These are phyloP conservation scores for Callionymus lyra DNA, from an alignment of 2,113 vertebrate species.

Conservation along the genomic window DNA sequence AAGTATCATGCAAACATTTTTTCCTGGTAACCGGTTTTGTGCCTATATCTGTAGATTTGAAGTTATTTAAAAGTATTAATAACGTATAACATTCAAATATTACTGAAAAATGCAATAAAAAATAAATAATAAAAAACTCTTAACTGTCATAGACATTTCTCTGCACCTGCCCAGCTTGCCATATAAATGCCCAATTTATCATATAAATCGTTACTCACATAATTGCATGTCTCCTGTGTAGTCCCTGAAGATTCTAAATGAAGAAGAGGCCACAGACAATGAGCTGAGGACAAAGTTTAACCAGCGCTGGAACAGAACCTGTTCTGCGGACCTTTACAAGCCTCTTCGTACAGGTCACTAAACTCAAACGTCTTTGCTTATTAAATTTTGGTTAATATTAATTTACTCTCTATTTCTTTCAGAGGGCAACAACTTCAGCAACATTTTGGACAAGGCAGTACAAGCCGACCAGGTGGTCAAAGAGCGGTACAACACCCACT, in stretches of 20 bases:
- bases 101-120: too few relatives aligned
- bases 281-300: constrained; percentile 89
- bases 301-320: constrained; percentile 93
- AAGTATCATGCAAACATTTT: too few relatives aligned
- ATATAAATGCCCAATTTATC: too few relatives aligned
- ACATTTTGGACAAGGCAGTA: constrained; percentile 80
- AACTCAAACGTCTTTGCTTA: background rate
- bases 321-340: constrained; percentile 91
- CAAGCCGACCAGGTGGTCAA: constrained; percentile 88
- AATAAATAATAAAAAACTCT: too few relatives aligned
- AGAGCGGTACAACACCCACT: constrained; percentile 82
- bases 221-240: constrained; percentile 33
- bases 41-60: too few relatives aligned
- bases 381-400: background rate
- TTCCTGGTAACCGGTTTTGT: too few relatives aligned
- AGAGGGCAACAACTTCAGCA: constrained; percentile 83
- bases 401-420: constrained; percentile 1
- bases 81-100: too few relatives aligned
- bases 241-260: constrained; percentile 85
- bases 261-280: constrained; percentile 89
- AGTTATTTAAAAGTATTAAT: too few relatives aligned
- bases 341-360: constrained; percentile 78
- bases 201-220: too few relatives aligned
- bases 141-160: too few relatives aligned
- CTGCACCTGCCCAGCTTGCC: too few relatives aligned